Evolutionary conservation across 2,888 invertebrate species (phyloP), one percentile per base, ranked within the genome.

Genomic region (Drosophila atripex): DNA sequence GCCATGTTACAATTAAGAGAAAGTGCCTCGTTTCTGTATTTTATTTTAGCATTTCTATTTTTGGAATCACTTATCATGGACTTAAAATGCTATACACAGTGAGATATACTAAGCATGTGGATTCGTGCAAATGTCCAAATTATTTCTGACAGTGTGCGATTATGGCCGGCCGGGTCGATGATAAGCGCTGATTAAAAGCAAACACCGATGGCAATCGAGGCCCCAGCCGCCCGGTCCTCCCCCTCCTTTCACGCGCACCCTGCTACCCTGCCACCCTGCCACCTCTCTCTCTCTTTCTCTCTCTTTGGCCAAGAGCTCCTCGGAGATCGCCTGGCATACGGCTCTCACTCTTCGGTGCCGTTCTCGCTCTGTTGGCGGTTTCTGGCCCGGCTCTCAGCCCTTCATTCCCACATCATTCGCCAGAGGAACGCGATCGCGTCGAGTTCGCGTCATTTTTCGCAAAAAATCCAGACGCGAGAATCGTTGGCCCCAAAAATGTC

Each of bases 111-210:
- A 35, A 6, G 1, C 7, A 18, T 18, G 5, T 41, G 41, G 9
- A 41, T 39, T 3, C 8, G 8, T 1, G 14, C 2, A 5, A 39
- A 35, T 35, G n/a, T 35, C 4, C 6, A n/a, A 35, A 14, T n/a
- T 14, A 16, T 58, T 45, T 61, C 21, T 39, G 21, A 46, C 60
- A 61, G 61, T 50, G 50, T 61, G 49, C 41, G 68, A 64, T 83
- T 76, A 77, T 86, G 80, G 73, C 59, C 23, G 80, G 73, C 59
- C 23, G 60, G 43, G 38, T 16, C 69, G 66, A 82, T 80, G 77
- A 72, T 80, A 77, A 73, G 75, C 63, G 55, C 51, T 60, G 72
- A 72, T 72, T 70, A 72, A 72, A 72, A 49, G 56, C 56, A 72
- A 72, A 73, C 38, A 73, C 28, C 52, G 72, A 72, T 72, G 68